These are phyloP conservation scores for Proterorhinus semilunaris DNA, from an alignment of 2,113 vertebrate species.

Conservation along the genomic window DNA sequence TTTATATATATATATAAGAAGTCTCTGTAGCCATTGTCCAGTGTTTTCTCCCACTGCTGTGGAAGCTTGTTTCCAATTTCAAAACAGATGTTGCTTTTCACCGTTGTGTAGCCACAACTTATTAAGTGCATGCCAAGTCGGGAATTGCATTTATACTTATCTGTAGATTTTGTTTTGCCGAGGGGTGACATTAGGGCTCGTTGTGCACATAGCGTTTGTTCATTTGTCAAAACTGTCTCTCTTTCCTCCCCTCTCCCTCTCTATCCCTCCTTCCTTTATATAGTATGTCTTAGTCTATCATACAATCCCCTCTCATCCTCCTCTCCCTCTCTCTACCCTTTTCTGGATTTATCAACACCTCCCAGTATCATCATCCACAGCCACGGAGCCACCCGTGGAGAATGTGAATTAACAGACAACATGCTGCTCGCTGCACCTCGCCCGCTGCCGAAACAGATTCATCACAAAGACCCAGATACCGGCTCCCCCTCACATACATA, in stretches of 20 bases:
- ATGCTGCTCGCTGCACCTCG: conserved; percentile 65
- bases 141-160: conserved; percentile 4
- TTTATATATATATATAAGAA: too few relatives aligned
- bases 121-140: conserved; percentile 8
- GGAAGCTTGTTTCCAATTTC: conserved; percentile 17
- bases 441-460: conserved; percentile 68
- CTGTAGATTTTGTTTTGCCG: conserved; percentile 30
- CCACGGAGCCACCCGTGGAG: conserved; percentile 58
- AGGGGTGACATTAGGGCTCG: conserved; percentile 36
- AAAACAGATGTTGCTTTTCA: conserved; percentile 4
- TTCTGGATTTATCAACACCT: conserved; percentile 55
- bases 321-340: conserved; percentile 13
- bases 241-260: neutral
- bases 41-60: neutral
- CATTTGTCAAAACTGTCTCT: conserved; percentile 47
- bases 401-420: conserved; percentile 74
- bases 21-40: neutral
- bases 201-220: conserved; percentile 26
- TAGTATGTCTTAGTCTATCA: too few relatives aligned
- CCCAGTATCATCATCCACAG: conserved; percentile 57
- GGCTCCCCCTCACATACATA: conserved; percentile 40
- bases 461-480: conserved; percentile 69
- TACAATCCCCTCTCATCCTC: neutral
- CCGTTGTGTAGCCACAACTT: conserved; percentile 8
- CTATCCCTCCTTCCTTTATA: conserved; percentile 5